A percentile compares a stretch with the other conserved stretches of the same genome.
Conservation (phyloP, 2,113 vertebrate genomes). For the Apteryx owenii region DNA sequence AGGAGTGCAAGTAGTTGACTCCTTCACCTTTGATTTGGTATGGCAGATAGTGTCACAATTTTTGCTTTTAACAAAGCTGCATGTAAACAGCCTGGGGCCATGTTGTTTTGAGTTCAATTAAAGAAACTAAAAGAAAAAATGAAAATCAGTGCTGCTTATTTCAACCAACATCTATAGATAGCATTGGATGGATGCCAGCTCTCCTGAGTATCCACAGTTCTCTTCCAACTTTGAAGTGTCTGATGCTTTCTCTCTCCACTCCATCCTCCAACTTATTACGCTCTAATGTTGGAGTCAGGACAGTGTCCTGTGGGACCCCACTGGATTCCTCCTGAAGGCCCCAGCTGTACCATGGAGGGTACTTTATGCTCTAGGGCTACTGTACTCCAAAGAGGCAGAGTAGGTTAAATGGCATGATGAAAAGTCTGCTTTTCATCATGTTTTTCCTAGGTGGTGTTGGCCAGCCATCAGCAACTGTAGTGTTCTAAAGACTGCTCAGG, state of each 20-base stretch:
- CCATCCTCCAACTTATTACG: slow-evolving; percentile 15
- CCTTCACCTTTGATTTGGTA: slow-evolving; percentile 3
- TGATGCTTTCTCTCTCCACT: not conserved
- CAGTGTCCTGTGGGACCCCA: slow-evolving; percentile 7
- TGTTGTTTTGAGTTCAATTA: not conserved
- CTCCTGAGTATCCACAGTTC: slow-evolving; percentile 15
- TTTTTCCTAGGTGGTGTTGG: not conserved
- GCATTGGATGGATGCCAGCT: slow-evolving; percentile 36
- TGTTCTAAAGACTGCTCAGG: not conserved
- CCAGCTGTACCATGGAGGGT: not conserved
- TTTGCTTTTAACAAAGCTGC: slow-evolving; percentile 17
- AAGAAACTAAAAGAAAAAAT: slow-evolving; percentile 39
- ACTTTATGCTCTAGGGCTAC: not conserved
- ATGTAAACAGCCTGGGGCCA: slow-evolving; percentile 40
- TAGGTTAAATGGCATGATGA: not conserved
- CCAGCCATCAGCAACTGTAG: not conserved
- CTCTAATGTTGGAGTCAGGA: not conserved
- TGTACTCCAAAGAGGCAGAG: not conserved
- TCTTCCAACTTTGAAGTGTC: slow-evolving; percentile 45
- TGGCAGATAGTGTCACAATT: not conserved
- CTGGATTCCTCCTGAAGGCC: slow-evolving; percentile 16
- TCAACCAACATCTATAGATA: slow-evolving; percentile 53
- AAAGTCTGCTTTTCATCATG: not conserved
- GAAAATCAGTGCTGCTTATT: slow-evolving; percentile 21
- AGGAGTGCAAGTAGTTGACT: not conserved